Evolutionary conservation across 2,797 vertebrate species (phyloP), one percentile per base, ranked within the genome.

Genomic region (Aphelocoma californica): DNA sequence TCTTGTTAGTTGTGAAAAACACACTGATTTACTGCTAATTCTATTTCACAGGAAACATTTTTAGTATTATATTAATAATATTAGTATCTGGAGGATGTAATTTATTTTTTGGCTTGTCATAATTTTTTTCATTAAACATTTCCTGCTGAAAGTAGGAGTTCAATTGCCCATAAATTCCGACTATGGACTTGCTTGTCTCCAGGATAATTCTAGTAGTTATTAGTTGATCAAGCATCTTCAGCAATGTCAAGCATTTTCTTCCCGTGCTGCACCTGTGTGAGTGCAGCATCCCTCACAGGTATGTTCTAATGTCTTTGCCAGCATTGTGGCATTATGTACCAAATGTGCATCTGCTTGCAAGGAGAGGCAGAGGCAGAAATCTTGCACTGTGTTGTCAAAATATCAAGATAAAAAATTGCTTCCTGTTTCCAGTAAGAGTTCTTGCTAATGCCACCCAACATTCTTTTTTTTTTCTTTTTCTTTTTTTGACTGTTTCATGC

Each of bases 391-490:
- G 3, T 58, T 70, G 28, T 45, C 14, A 61, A 80, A 81, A 71
- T 58, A 69, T 16, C 9, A 79, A 54, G 83, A 81, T 29, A 12
- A 34, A 84, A 74, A 21, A 44, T 40, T 29, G 3, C 18, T 81
- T 79, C 14, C 6, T 47, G 4, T 38, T 79, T 51, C 9, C 13
- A 50, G 9, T 85, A 45, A 54, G 36, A 86, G 7, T n/a, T 83
- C 36, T 73, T 81, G 50, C 28, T 77, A 51, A 77, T 51, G 36
- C 14, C 45, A 42, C 18, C 18, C 31, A 54, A 45, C 44, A 12
- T 56, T n/a, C 14, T 28, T 26, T 4, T 9, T 3, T 11, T 10
- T 14, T 4, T 23, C 6, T 10, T 6, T 17, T 31, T 28, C 2
- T 26, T 34, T 29, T 47, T 65, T 53, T 38, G 1, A 28, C 2